Conservation (phyloP, 2,113 vertebrate species). For the Gymnarchus niloticus region DNA sequence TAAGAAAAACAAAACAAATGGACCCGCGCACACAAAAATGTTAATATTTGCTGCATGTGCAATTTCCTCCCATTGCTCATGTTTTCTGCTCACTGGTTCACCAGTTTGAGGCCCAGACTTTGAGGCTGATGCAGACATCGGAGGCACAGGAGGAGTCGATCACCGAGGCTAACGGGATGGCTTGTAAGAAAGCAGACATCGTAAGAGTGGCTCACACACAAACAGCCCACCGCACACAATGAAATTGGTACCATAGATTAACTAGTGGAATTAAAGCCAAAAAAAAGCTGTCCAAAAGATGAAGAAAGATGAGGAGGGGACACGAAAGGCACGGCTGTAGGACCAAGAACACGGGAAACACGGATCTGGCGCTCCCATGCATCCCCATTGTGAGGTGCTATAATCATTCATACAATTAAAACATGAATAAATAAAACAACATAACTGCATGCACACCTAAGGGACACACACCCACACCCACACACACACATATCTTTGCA, state of each 20-base stretch:
- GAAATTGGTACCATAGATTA: neutral
- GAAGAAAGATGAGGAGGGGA: neutral
- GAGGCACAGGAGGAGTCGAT: neutral
- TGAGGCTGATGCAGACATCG: too few relatives aligned
- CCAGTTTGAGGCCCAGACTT: too few relatives aligned
- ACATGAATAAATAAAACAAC: neutral
- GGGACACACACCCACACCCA: neutral
- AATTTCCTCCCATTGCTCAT: too few relatives aligned
- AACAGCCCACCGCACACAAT: neutral
- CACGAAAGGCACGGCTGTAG: neutral
- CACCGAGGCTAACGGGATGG: neutral
- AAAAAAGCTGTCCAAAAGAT: neutral
- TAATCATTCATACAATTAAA: neutral
- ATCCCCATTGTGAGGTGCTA: neutral
- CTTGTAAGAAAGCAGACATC: neutral
- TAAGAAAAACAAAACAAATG: neutral
- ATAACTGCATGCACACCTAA: slow-evolving; percentile 10
- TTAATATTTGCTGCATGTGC: neutral
- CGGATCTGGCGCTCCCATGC: neutral
- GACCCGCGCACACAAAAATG: neutral
- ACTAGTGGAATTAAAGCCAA: neutral
- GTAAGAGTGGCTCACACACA: neutral
- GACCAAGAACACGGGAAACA: neutral
- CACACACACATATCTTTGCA: too few relatives aligned
- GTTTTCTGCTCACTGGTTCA: too few relatives aligned